phyloP scores from a whole-genome alignment of 2,113 vertebrate species.

The Apeltes quadracus region DNA sequence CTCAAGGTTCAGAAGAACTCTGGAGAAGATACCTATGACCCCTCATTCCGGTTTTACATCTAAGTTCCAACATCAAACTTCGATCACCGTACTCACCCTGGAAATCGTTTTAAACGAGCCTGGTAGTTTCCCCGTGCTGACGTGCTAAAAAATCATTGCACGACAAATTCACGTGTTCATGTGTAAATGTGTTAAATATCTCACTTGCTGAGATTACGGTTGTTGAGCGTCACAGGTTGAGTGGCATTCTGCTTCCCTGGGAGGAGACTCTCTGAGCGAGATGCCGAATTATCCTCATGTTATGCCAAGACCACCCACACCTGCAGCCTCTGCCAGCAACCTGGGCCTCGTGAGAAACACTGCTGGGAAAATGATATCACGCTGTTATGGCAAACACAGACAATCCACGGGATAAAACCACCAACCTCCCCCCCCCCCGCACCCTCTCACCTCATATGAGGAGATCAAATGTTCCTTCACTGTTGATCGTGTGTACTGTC shows the following conservation, averaged over 20 bases:
- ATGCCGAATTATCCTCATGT: slow-evolving; percentile 16
- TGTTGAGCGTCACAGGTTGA: slow-evolving; percentile 6
- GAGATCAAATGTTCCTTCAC: slow-evolving; percentile 1
- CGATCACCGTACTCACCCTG: not conserved
- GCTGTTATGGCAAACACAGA: slow-evolving; percentile 22
- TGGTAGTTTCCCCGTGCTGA: not conserved
- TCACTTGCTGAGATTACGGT: not conserved
- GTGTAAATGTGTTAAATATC: no score
- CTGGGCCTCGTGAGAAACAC: slow-evolving; percentile 26
- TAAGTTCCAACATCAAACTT: not conserved
- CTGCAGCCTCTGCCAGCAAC: slow-evolving; percentile 31
- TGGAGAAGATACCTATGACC: no score
- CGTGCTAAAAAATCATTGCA: not conserved
- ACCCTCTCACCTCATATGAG: not conserved
- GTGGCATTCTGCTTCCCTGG: not conserved
- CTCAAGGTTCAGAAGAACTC: not conserved
- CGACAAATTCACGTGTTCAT: no score
- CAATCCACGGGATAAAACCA: slow-evolving; percentile 20
- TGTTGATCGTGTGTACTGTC: not conserved
- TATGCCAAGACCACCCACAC: slow-evolving; percentile 49
- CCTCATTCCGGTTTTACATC: no score
- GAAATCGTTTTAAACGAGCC: not conserved
- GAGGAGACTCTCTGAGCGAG: slow-evolving; percentile 6
- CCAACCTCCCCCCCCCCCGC: no score
- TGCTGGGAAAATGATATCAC: slow-evolving; percentile 17